phyloP scores from a whole-genome alignment of 2,113 vertebrate genomes.

The Climacteris rufus region DNA sequence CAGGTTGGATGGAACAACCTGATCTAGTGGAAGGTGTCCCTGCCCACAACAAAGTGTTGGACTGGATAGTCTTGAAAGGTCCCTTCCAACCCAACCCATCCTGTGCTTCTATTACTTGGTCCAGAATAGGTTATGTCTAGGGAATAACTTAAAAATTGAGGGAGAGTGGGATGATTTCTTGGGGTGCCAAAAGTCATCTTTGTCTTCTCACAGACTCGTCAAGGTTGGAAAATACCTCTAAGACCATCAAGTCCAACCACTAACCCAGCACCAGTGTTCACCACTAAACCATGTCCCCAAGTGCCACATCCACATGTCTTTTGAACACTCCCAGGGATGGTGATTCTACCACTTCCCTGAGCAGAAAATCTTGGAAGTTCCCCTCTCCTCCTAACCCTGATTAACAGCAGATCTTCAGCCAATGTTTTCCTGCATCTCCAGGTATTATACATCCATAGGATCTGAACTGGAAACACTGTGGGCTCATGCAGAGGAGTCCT shows the following conservation, averaged over 20 bases:
- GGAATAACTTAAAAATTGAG: background rate
- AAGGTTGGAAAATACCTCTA: background rate
- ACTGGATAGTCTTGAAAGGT: rapidly evolving
- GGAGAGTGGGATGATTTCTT: rapidly evolving
- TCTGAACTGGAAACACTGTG: background rate
- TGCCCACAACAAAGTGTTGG: rapidly evolving
- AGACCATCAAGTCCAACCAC: background rate
- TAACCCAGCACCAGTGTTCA: background rate
- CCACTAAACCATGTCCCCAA: background rate
- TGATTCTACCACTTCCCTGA: background rate
- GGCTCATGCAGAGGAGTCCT: background rate
- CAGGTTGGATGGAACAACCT: background rate
- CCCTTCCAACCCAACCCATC: background rate
- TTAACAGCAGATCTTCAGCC: background rate
- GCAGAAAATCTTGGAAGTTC: background rate
- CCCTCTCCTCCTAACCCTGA: background rate
- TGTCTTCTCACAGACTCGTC: background rate
- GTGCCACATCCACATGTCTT: background rate
- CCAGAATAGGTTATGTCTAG: rapidly evolving
- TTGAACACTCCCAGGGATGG: background rate
- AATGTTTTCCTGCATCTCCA: rapidly evolving
- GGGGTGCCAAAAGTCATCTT: background rate
- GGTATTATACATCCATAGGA: background rate
- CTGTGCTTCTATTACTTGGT: background rate
- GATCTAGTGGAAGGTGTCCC: background rate